Base-by-base conservation (phyloP, 2,888 invertebrate genomes). In the Caenorhabditis sp. region DNA sequence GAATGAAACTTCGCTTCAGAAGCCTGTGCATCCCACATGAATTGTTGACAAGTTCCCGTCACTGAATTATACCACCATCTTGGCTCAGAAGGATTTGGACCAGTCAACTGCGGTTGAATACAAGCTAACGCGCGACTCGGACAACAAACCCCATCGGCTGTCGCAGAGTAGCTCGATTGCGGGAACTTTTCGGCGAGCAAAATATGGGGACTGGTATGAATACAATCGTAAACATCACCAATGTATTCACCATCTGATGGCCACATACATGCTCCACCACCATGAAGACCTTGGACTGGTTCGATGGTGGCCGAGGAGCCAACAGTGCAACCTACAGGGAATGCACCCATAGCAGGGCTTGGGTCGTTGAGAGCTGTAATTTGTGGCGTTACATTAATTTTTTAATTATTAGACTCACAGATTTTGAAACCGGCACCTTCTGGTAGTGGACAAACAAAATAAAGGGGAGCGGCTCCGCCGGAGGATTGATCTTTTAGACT, bases 221-320 rank as follows among this genome's bases (percentile, higher is more conserved):
- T 66, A 67, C 84, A 84, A 65, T 83, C 83, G 57, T 83, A 83
- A 27, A 83, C 70, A 63, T 83, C 83, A 49, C 82, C 83, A 21
- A 83, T 71, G 56, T 63, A 83, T 58, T 83, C 83, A 10, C 82
- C 82, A 52, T 74, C 77, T 5, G 69, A 66, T 20, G 83, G 83
- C 83, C 83, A 83, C 67, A 80, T 81, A 53, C 82, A 82, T 1
- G 74, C 81, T 8, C 77, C 83, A 4, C 77, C 81, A 12, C 81
- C 83, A 50, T 83, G 77, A 17, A 82, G 71, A 3, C 82, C 82
- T 23, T 72, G 67, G 0, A 81, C 79, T 10, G 83, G 83, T 31
- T 83, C 83, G 5, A 79, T 69, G 10, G 80, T 76, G 4, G 77
- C 77, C 21, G 80, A 70, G 14, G 78, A 77, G 31, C 82, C 83